A percentile compares a stretch with the other conserved stretches of the same genome.
phyloP scores from a whole-genome alignment of 2,888 invertebrate genomes.

The Muschampia plurimacula region DNA sequence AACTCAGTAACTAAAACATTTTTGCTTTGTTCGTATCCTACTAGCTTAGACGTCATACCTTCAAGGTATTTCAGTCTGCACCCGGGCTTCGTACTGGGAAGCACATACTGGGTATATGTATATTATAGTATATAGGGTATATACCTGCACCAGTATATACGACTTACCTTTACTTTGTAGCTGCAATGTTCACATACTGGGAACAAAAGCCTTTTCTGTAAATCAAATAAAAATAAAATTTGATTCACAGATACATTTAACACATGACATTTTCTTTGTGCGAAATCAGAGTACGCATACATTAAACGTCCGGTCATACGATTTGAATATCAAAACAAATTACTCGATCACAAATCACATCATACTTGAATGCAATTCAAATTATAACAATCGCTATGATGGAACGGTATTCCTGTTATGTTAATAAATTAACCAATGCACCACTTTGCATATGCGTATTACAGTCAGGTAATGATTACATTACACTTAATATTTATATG shows the following conservation, averaged over 20 bases:
- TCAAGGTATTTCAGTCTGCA: too few relatives aligned
- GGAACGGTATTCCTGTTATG: slow-evolving; percentile 46
- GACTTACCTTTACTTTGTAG: too few relatives aligned
- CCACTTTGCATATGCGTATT: slow-evolving; percentile 34
- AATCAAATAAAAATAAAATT: too few relatives aligned
- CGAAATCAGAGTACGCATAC: slow-evolving; percentile 16
- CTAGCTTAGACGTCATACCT: too few relatives aligned
- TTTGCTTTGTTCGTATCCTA: too few relatives aligned
- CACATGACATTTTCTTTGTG: slow-evolving; percentile 19
- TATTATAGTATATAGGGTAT: too few relatives aligned
- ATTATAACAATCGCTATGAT: slow-evolving; percentile 54
- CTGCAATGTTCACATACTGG: too few relatives aligned
- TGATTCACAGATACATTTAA: not conserved
- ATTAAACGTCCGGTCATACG: slow-evolving; percentile 53
- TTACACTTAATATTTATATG: not conserved
- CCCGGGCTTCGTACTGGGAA: too few relatives aligned
- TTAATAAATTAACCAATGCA: slow-evolving; percentile 44
- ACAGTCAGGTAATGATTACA: slow-evolving; percentile 13
- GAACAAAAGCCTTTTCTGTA: too few relatives aligned
- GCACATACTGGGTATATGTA: too few relatives aligned
- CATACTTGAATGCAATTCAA: slow-evolving; percentile 60
- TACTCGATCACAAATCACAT: slow-evolving; percentile 56
- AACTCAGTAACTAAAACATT: too few relatives aligned
- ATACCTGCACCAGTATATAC: too few relatives aligned
- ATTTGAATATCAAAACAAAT: slow-evolving; percentile 72